Base-by-base conservation (phyloP, 2,797 vertebrate species). In the Alcedo quadribrachys region DNA sequence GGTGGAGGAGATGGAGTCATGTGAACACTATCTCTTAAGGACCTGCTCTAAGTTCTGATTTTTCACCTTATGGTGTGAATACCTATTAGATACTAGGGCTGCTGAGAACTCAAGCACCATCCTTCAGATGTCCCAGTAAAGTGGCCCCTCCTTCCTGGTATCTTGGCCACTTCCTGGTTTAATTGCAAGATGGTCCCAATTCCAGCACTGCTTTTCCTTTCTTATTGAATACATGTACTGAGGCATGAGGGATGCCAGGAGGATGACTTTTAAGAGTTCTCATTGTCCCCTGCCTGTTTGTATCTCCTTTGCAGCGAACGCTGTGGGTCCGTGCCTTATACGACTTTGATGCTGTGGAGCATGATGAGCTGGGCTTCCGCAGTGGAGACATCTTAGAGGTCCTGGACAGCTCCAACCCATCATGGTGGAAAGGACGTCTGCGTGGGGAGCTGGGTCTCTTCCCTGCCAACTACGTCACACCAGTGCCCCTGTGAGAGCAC, bases 341-440 rank as follows among this genome's bases (percentile, higher is more conserved):
- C 0, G 97, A 99, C 97, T 99, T 99, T 14, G 96, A 93, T 5
- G 98, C 98, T 0, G 86, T 99, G 67, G 99, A 99, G 48, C 97
- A 97, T 0, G 99, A 99, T 0, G 99, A 99, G 87, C 97, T 99
- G 15, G 98, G 98, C 3, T 99, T 99, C 95, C 92, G 57, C 46
- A 95, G 83, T 0, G 98, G 98, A 4, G 99, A 99, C 55, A 67
- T 99, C 92, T 96, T 99, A 13, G 99, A 99, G 43, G 98, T 99
- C 55, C 63, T 99, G 91, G 99, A 99, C 89, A 97, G 80, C 90
- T 98, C 98, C 2, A 98, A 99, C 83, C 69, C 96, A 0, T 98
- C 98, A 1, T 99, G 99, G 99, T 99, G 99, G 99, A 98, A 86
- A 27, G 99, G 99, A 45, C 97, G 97, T 25, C 98, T 99, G 89